A percentile compares a stretch with the other conserved stretches of the same genome.
These are phyloP conservation scores for Dromius quadrimaculatus DNA, from an alignment of 2,888 invertebrate species.

Conservation along the genomic window DNA sequence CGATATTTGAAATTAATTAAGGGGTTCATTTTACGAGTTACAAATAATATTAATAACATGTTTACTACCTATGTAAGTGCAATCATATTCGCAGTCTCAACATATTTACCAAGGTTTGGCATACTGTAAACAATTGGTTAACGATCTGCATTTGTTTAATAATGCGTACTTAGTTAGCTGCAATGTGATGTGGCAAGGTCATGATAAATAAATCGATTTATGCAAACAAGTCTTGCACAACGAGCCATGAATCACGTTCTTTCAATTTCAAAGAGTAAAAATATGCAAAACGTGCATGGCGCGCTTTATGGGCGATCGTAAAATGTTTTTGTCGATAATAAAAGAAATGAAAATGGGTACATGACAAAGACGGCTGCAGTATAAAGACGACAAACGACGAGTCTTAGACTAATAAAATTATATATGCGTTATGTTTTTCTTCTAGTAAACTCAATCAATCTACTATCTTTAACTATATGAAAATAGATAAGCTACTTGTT, in stretches of 20 bases:
- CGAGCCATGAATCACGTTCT: conserved; percentile 25
- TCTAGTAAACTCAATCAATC: too few species aligned
- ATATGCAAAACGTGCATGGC: conserved; percentile 6
- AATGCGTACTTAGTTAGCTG: conserved; percentile 16
- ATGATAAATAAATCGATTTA: conserved; percentile 29
- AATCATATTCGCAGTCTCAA: background rate
- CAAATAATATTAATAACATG: too few species aligned
- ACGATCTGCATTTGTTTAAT: conserved; percentile 33
- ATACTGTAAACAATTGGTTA: conserved; percentile 32
- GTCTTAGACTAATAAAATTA: too few species aligned
- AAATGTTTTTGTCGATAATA: conserved; percentile 16
- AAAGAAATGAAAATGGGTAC: conserved; percentile 13
- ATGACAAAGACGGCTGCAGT: background rate
- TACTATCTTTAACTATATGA: too few species aligned
- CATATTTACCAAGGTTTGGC: conserved; percentile 8
- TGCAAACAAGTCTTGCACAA: conserved; percentile 35
- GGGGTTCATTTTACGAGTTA: too few species aligned
- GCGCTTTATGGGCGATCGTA: conserved; percentile 8
- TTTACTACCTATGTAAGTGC: conserved; percentile 25
- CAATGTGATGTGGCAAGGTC: conserved; percentile 26
- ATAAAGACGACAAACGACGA: too few species aligned
- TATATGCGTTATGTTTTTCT: too few species aligned
- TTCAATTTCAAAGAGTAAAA: conserved; percentile 8
- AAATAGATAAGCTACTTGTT: too few species aligned
- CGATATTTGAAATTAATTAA: too few species aligned